phyloP scores from a whole-genome alignment of 1,140 invertebrate genomes.

The Pogonognathellus flavescens region DNA sequence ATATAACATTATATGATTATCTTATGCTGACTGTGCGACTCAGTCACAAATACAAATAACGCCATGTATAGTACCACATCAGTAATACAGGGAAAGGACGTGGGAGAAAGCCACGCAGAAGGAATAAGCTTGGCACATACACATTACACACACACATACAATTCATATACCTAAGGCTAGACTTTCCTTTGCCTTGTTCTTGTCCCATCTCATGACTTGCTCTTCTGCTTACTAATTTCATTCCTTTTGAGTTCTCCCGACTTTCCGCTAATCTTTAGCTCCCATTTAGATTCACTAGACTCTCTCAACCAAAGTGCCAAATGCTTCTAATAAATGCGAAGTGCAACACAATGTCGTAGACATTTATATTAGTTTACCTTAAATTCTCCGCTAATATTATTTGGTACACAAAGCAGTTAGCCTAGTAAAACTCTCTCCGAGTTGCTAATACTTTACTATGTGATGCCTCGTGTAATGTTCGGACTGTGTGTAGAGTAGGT shows the following conservation, averaged over 20 bases:
- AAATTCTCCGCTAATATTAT: too few species aligned
- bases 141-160: not conserved
- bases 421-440: too few species aligned
- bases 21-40: constrained; percentile 2
- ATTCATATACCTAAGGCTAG: constrained; percentile 16
- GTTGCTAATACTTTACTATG: too few species aligned
- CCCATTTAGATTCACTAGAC: constrained; percentile 36
- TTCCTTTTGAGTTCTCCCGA: not conserved
- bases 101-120: not conserved
- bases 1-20: constrained; percentile 25
- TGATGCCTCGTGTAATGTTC: too few species aligned
- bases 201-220: not conserved
- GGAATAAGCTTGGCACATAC: too few species aligned
- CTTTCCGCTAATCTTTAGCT: constrained; percentile 25
- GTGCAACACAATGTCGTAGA: too few species aligned
- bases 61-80: too few species aligned
- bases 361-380: too few species aligned
- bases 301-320: constrained; percentile 44
- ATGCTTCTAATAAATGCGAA: constrained; percentile 26
- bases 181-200: constrained; percentile 6
- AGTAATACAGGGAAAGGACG: too few species aligned
- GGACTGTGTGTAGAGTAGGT: too few species aligned
- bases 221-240: constrained; percentile 23
- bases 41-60: not conserved
- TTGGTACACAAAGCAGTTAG: too few species aligned